Base-by-base conservation (phyloP, 1,140 invertebrate genomes). In the Zophobas morio region DNA sequence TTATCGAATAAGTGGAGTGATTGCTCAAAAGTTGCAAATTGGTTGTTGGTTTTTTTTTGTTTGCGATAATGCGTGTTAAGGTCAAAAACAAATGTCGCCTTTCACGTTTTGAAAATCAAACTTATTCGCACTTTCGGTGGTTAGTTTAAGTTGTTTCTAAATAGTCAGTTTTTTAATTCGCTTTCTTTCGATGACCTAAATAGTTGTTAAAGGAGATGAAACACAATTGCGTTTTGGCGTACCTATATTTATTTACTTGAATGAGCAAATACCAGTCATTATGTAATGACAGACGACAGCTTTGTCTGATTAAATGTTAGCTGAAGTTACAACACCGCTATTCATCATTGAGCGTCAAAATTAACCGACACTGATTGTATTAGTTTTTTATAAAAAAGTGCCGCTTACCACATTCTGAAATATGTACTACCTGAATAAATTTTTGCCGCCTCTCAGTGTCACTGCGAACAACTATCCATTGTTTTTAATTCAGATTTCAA, bases 181-280 rank as follows among this genome's bases (percentile, higher is more conserved):
- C 56, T 60, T 57, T 60, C 46, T 75, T 75, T 46, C 20, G 63
- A 40, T 40, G 49, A 6, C 56, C 56, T 39, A 36, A 36, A 60
- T 60, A 39, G 8, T 35, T 60, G 4, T 33, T 60, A 60, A 60
- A 3, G 37, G 36, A 60, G 56, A 60, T 60, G 56, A 39, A 60
- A 60, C 36, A 60, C 56, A 36, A 60, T 36, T 36, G 8, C 56
- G 37, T 60, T 60, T 60, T 6, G 5, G 34, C 34, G n/a, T 6
- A 8, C 20, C 20, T 20, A 20, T 20, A 60, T 60, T 60, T 60
- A 39, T 60, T 39, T 60, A 60, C 56, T 60, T 35, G 1, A 60
- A 8, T 60, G 56, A 39, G n/a, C 56, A 60, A 60, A 60, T 60
- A 20, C 37, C 20, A n/a, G 2, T 8, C 20, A n/a, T 53, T 60